Percentiles rank a stretch among this genome's conserved stretches.
phyloP scores from a whole-genome alignment of 2,113 vertebrate species.

The Tetraodon nigroviridis region DNA sequence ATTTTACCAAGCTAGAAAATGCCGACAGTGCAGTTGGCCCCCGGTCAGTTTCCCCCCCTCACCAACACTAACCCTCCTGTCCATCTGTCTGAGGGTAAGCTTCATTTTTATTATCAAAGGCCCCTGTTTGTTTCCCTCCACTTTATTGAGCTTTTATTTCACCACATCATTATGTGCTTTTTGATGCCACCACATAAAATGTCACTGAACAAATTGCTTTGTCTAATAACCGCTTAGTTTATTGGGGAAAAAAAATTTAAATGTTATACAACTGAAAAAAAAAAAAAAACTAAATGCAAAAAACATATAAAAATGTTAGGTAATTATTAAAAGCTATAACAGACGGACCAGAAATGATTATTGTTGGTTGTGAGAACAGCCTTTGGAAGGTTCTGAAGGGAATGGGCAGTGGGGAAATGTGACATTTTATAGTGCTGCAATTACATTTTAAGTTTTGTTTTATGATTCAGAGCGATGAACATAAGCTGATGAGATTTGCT shows the following conservation, averaged over 20 bases:
- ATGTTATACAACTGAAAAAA: too few relatives aligned
- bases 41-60: slow-evolving; percentile 26
- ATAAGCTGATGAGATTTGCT: slow-evolving; percentile 2
- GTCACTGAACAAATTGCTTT: slow-evolving; percentile 44
- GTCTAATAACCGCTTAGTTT: neutral
- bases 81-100: slow-evolving; percentile 50
- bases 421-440: slow-evolving; percentile 45
- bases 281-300: too few relatives aligned
- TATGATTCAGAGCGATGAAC: slow-evolving; percentile 58
- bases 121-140: slow-evolving; percentile 56
- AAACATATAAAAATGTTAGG: too few relatives aligned
- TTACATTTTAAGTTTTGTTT: slow-evolving; percentile 23
- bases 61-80: slow-evolving; percentile 62
- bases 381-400: slow-evolving; percentile 10
- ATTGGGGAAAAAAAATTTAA: too few relatives aligned
- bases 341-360: neutral
- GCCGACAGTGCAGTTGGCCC: slow-evolving; percentile 43
- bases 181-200: slow-evolving; percentile 50
- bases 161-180: slow-evolving; percentile 46
- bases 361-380: neutral
- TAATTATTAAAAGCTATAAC: neutral
- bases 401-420: slow-evolving; percentile 30
- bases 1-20: slow-evolving; percentile 32
- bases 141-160: slow-evolving; percentile 42
- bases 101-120: slow-evolving; percentile 61